Evolutionary conservation across 2,888 invertebrate genomes (phyloP).

Genomic region (Hypomecis punctinalis): DNA sequence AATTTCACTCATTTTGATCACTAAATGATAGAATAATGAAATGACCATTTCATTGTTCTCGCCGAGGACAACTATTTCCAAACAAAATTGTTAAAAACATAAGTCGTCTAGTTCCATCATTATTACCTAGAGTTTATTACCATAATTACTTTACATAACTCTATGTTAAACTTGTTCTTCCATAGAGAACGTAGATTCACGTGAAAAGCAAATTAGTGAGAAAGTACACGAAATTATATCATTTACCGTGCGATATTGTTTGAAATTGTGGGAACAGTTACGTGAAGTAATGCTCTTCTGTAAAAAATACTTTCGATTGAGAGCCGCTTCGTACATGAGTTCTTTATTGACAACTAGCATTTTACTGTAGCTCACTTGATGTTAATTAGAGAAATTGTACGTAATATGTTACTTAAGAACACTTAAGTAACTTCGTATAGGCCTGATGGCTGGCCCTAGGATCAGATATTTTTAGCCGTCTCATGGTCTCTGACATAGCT

Average conservation of each 20-base stretch:
- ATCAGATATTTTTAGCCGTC: too few species aligned
- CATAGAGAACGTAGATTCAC: conserved; percentile 26
- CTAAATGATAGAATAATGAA: too few species aligned
- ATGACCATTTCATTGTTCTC: too few species aligned
- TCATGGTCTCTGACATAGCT: too few species aligned
- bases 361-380: too few species aligned
- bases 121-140: conserved; percentile 7
- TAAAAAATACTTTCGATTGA: conserved; percentile 8
- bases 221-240: conserved; percentile 35
- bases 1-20: too few species aligned
- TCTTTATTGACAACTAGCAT: not conserved
- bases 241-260: conserved; percentile 23
- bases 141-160: conserved; percentile 23
- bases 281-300: conserved; percentile 17
- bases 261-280: conserved; percentile 33
- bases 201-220: conserved; percentile 33
- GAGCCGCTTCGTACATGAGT: not conserved
- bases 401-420: too few species aligned
- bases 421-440: too few species aligned
- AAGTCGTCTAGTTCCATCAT: not conserved
- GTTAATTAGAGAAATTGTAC: too few species aligned
- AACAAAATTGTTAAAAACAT: too few species aligned
- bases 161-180: conserved; percentile 12
- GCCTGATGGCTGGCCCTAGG: too few species aligned
- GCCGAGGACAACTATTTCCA: too few species aligned